Conservation (phyloP, 2,888 invertebrate species). For the Scaptomyza flava region DNA sequence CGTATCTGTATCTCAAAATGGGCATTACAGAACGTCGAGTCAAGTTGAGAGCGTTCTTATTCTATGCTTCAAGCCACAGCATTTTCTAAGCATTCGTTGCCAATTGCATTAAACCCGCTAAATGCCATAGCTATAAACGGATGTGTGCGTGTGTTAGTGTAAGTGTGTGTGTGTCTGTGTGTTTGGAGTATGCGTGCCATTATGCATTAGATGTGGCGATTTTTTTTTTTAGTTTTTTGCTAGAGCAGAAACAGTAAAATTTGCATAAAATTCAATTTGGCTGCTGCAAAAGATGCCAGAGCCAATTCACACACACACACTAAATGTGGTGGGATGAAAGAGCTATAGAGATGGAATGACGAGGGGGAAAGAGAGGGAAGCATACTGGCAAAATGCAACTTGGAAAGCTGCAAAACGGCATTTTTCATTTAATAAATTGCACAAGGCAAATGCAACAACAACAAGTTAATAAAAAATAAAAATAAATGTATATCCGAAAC, state of each 20-base stretch:
- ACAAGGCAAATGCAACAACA: conserved; percentile 66
- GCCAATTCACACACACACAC: conserved; percentile 31
- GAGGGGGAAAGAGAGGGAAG: not conserved
- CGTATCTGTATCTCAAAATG: conserved; percentile 47
- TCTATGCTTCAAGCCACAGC: conserved; percentile 44
- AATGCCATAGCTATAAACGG: conserved; percentile 19
- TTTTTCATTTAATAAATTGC: conserved; percentile 81
- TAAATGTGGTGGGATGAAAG: not conserved
- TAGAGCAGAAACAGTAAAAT: conserved; percentile 68
- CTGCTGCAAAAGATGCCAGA: conserved; percentile 66
- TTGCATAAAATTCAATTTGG: conserved; percentile 80
- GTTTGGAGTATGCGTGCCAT: conserved; percentile 57
- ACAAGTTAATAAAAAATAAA: conserved; percentile 50
- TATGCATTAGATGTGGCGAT: conserved; percentile 78
- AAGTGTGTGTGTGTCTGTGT: conserved; percentile 21
- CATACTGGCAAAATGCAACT: conserved; percentile 60
- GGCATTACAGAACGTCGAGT: not conserved
- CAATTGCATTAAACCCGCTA: conserved; percentile 72
- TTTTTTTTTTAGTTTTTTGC: conserved; percentile 41
- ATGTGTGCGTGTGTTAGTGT: conserved; percentile 17
- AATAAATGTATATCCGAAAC: conserved; percentile 18
- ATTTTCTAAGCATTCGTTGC: conserved; percentile 42
- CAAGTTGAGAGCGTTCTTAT: conserved; percentile 51
- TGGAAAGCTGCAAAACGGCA: conserved; percentile 82
- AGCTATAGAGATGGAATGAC: not conserved